Evolutionary conservation across 2,113 vertebrate species (phyloP), one percentile per base, ranked within the genome.

Genomic region (Hydropotes inermis): DNA sequence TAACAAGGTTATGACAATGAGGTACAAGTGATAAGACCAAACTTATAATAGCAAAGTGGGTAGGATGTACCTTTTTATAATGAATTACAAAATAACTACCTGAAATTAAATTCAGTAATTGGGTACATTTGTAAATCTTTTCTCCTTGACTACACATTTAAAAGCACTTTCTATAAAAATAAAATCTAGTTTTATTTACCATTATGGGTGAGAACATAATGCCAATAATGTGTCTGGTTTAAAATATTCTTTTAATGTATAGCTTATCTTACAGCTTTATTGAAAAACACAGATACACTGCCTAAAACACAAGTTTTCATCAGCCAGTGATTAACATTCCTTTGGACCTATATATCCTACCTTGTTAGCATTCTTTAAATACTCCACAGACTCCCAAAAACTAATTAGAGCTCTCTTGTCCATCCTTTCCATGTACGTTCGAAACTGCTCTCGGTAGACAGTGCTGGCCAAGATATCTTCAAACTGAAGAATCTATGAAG

Each of bases 321-420:
- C 55, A 74, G 25, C 30, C 79, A 33, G 33, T 55, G 45, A 70
- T n/a, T 50, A 85, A 78, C 10, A 87, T 3, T 74, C 47, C 61
- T 89, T 83, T 84, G 6, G 36, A 23, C 2, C 15, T n/a, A n/a
- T 10, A 87, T 4, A 61, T 39, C 91, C n/a, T 97, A 99, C 99
- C 99, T 99, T 99, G 98, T 99, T 99, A 95, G 99, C 99, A 30
- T 96, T 99, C 99, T 99, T 99, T 76, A 99, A 98, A n/a, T 98
- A 99, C 98, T 99, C 99, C 98, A 99, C 99, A 54, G 99, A 99
- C 96, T 99, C 99, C 99, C 99, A 99, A 97, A 99, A 99, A 97
- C 99, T 98, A 0, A 99, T 99, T 95, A 99, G 98, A 98, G 99
- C 98, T 95, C 99, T 98, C 98, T 99, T 99, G 97, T 99, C 99